Percentiles rank a stretch among this genome's conserved stretches.
These are phyloP conservation scores for Pagrus major DNA, from an alignment of 2,113 vertebrate genomes.

Conservation along the genomic window DNA sequence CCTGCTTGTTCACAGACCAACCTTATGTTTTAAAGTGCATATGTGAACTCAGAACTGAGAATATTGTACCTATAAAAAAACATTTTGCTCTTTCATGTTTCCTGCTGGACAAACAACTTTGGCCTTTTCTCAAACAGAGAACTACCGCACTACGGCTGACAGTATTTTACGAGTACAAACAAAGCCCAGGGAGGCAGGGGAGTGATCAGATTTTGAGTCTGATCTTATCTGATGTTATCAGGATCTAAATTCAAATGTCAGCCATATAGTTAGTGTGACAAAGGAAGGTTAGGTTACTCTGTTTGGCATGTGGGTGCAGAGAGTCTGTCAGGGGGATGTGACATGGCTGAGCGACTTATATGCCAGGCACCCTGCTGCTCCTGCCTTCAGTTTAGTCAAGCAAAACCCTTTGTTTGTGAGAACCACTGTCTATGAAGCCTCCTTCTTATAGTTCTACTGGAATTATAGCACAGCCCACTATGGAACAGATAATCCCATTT, in stretches of 20 bases:
- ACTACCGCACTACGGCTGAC: not conserved
- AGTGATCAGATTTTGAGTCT: slow-evolving; percentile 79
- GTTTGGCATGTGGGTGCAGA: slow-evolving; percentile 67
- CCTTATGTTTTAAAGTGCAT: slow-evolving; percentile 23
- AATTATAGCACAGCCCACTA: not conserved
- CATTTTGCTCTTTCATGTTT: slow-evolving; percentile 28
- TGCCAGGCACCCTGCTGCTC: slow-evolving; percentile 75
- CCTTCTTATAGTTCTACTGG: not conserved
- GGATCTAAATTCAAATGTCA: slow-evolving; percentile 84
- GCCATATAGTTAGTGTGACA: slow-evolving; percentile 72
- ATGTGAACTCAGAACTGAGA: slow-evolving; percentile 31
- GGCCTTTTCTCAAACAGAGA: not conserved
- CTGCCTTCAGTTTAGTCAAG: slow-evolving; percentile 54
- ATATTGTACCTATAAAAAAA: slow-evolving; percentile 26
- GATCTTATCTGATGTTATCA: slow-evolving; percentile 81
- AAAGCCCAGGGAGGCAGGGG: slow-evolving; percentile 30
- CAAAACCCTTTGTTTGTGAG: slow-evolving; percentile 59
- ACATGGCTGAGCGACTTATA: slow-evolving; percentile 62
- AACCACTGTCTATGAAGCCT: slow-evolving; percentile 28
- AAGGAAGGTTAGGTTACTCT: slow-evolving; percentile 73
- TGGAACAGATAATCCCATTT: not conserved
- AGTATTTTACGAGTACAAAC: slow-evolving; percentile 20
- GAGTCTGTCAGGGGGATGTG: slow-evolving; percentile 65
- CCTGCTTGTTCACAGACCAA: slow-evolving; percentile 32
- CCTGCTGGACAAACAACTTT: slow-evolving; percentile 20